These are phyloP conservation scores for Ecdyonurus torrentis DNA, from an alignment of 2,888 invertebrate genomes.

Conservation along the genomic window DNA sequence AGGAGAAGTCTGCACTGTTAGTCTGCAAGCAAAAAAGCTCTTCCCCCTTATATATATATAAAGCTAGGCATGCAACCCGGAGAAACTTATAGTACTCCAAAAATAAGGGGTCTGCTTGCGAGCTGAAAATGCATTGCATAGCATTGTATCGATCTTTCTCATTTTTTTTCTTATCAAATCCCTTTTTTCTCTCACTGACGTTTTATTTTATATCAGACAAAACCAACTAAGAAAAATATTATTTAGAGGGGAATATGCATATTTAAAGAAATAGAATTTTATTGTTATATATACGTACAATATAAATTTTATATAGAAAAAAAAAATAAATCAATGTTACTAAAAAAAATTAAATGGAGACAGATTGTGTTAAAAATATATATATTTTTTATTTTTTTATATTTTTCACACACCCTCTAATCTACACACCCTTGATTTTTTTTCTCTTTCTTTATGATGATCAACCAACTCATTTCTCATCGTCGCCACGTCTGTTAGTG, in stretches of 20 bases:
- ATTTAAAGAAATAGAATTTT: no score
- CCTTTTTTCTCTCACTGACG: no score
- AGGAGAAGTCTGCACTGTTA: no score
- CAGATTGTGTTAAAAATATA: not conserved
- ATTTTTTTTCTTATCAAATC: no score
- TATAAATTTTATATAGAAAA: no score
- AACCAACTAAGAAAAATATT: no score
- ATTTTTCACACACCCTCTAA: not conserved
- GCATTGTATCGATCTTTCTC: not conserved
- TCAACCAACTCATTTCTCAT: not conserved
- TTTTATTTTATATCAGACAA: not conserved
- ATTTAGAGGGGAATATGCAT: no score
- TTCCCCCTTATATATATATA: not conserved
- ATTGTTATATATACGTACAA: no score
- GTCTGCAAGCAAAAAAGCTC: not conserved
- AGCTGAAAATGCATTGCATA: not conserved
- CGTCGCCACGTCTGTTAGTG: not conserved
- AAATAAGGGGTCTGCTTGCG: not conserved
- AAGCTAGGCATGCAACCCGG: not conserved
- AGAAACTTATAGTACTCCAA: not conserved
- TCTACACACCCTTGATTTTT: no score
- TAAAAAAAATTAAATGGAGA: not conserved
- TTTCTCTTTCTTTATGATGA: not conserved
- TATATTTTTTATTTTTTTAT: not conserved
- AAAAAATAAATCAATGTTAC: not conserved